A percentile compares a stretch with the other conserved stretches of the same genome.
Conservation (phyloP, 2,888 invertebrate genomes). For the Trichogramma evanescens region DNA sequence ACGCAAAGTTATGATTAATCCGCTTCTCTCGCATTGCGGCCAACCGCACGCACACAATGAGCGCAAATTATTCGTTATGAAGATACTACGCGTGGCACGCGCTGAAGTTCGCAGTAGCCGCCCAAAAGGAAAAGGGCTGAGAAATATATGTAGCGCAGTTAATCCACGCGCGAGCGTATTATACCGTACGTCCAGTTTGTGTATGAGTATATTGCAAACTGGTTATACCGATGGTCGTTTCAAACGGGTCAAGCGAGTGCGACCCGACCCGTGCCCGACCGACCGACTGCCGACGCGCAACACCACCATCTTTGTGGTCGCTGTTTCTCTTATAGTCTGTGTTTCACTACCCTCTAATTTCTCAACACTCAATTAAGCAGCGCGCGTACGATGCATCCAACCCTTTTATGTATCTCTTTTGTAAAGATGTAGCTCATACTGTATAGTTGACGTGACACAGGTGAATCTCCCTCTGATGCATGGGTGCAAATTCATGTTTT, state of each 20-base stretch:
- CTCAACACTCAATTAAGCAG: conserved; percentile 22
- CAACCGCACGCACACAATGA: neutral
- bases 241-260: conserved; percentile 14
- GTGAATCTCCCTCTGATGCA: neutral
- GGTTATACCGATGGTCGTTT: conserved; percentile 18
- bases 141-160: conserved; percentile 10
- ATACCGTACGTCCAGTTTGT: conserved; percentile 12
- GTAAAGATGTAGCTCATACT: no score
- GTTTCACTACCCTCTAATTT: conserved; percentile 12
- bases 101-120: conserved; percentile 2
- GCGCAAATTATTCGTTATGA: conserved; percentile 6
- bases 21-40: neutral
- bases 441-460: conserved; percentile 1
- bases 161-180: conserved; percentile 6
- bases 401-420: no score
- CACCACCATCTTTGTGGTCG: neutral
- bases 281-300: neutral
- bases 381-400: neutral
- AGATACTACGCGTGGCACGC: neutral
- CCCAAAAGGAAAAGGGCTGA: no score
- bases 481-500: no score
- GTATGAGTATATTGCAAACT: conserved; percentile 6
- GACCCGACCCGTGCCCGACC: neutral
- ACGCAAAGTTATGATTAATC: conserved; percentile 7
- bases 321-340: neutral